Evolutionary conservation across 1,140 invertebrate species (phyloP).

Genomic region (Amyelois transitella): DNA sequence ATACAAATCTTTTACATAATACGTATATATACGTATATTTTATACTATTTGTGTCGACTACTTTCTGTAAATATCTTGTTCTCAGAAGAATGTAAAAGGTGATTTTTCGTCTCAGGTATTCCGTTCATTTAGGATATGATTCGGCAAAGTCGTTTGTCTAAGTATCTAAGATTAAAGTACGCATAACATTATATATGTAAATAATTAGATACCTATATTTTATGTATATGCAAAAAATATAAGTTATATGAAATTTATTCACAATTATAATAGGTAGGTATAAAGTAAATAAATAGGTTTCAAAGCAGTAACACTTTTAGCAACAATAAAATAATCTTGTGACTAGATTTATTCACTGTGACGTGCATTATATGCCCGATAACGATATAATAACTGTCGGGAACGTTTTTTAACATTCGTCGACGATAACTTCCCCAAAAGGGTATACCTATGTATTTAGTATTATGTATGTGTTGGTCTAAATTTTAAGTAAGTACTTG

Average conservation of each 20-base stretch:
- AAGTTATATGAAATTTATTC: neutral
- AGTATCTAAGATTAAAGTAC: neutral
- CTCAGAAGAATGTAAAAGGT: slow-evolving; percentile 25
- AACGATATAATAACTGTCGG: slow-evolving; percentile 9
- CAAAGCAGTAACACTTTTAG: neutral
- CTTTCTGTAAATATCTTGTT: slow-evolving; percentile 60
- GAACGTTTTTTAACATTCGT: too few species aligned
- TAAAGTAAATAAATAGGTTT: slow-evolving; percentile 1
- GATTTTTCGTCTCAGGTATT: slow-evolving; percentile 65
- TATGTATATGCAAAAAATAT: neutral
- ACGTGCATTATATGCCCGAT: slow-evolving; percentile 22
- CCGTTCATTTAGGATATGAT: slow-evolving; percentile 64
- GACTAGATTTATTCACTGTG: slow-evolving; percentile 24
- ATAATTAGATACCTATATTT: slow-evolving; percentile 4
- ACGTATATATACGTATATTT: slow-evolving; percentile 29
- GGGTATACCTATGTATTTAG: neutral
- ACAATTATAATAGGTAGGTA: neutral
- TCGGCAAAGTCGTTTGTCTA: slow-evolving; percentile 25
- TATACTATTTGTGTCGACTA: slow-evolving; percentile 48
- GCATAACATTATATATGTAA: slow-evolving; percentile 4
- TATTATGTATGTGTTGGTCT: neutral
- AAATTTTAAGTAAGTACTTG: neutral
- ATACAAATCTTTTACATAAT: slow-evolving; percentile 52
- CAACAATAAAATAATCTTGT: slow-evolving; percentile 2
- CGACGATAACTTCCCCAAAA: neutral